Percentiles rank a stretch among this genome's conserved stretches.
Conservation (phyloP, 1,140 invertebrate species). For the Probaryconus sp. region DNA sequence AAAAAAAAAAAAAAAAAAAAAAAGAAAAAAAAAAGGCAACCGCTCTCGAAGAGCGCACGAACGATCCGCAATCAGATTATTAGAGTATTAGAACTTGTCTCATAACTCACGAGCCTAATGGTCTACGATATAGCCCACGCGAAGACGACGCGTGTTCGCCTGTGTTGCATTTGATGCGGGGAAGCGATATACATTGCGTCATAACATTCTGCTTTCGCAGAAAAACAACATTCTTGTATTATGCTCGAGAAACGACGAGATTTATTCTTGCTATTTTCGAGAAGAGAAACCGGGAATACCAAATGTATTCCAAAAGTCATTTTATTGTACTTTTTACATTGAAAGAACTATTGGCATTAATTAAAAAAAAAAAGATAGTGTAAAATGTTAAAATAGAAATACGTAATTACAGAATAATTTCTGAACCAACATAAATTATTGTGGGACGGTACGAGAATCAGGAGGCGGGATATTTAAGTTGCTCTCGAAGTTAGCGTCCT, state of each 20-base stretch:
- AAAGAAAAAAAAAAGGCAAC: constrained; percentile 46
- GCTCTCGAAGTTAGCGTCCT: too few species aligned
- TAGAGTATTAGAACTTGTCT: constrained; percentile 77
- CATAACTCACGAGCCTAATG: constrained; percentile 77
- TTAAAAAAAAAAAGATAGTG: too few species aligned
- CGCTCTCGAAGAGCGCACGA: constrained; percentile 43
- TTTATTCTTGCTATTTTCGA: constrained; percentile 34
- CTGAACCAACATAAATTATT: too few species aligned
- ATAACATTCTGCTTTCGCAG: constrained; percentile 47
- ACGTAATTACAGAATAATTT: too few species aligned
- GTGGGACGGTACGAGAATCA: too few species aligned
- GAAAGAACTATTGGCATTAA: constrained; percentile 15
- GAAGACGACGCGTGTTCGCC: constrained; percentile 47
- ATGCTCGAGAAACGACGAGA: constrained; percentile 17
- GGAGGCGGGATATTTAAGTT: too few species aligned
- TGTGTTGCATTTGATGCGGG: constrained; percentile 70
- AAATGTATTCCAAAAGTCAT: not conserved
- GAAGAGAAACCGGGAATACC: not conserved
- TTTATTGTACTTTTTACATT: not conserved
- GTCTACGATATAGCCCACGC: constrained; percentile 62
- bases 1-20: too few species aligned
- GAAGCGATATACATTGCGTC: constrained; percentile 51
- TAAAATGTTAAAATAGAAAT: too few species aligned
- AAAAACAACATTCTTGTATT: constrained; percentile 49
- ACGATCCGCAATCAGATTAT: constrained; percentile 76